Base-by-base conservation (phyloP, 1,140 invertebrate genomes). In the Drosophila ironensis region DNA sequence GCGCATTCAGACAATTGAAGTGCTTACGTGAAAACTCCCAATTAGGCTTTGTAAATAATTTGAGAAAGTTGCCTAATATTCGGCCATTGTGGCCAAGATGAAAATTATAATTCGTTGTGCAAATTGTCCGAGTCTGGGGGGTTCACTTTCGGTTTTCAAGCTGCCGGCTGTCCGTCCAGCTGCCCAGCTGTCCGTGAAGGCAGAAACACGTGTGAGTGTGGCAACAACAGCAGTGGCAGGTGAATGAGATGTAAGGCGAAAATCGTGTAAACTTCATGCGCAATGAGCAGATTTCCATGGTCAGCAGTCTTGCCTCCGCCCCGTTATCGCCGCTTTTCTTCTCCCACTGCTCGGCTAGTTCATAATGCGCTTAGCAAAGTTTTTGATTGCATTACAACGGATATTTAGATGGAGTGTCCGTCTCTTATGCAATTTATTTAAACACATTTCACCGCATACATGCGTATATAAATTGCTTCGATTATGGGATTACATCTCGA, bases 321-420 rank as follows among this genome's bases (percentile, higher is more conserved):
- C 5, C 19, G 33, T 28, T 35, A 45, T 48, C 59, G 5, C 14
- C 33, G 30, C 45, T 56, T n/a, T 20, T 24, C 45, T 20, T 14
- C 30, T 46, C 53, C 41, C 52, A 0, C 11, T 20, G 11, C 51
- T 35, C 14, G 2, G 27, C 11, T 12, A 8, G 40, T 24, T 37
- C 11, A 70, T 82, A 82, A 82, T 82, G 73, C 72, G 77, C 78
- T 82, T 84, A 84, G 59, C 72, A 77, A 82, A 84, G 46, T 82
- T 82, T 77, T 66, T 73, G 72, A 74, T 81, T 59, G 52, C 61
- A 71, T 80, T 81, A 81, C 76, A 64, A 66, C 42, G 72, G 64
- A 80, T 70, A 80, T 59, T 72, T 46, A 27, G 30, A 46, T 44
- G 33, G 25, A 28, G 35, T 46, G 30, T 25, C 37, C 16, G 46